Conservation (phyloP, 1,140 invertebrate genomes). For the Akabosia matsudoensis region DNA sequence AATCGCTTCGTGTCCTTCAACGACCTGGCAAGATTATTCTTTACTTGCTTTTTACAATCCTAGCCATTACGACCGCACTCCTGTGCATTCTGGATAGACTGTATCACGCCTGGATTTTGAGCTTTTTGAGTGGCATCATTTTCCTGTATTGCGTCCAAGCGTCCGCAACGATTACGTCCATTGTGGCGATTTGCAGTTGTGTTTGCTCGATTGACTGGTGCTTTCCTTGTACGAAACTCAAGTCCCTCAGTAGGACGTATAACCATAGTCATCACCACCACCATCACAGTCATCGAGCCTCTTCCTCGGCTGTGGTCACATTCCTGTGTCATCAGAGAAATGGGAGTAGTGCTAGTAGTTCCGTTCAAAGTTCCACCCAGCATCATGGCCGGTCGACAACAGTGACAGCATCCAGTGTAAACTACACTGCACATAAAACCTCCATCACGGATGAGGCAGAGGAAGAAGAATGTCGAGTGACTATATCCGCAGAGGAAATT, state of each 20-base stretch:
- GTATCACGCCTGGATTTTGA: conserved; percentile 18
- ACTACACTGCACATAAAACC: conserved; percentile 9
- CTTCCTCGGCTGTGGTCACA: neutral
- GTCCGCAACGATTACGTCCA: conserved; percentile 1
- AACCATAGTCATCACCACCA: neutral
- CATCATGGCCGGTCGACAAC: neutral
- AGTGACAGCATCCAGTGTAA: conserved; percentile 8
- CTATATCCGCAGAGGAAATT: neutral
- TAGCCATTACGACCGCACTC: conserved; percentile 17
- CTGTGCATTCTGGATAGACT: conserved; percentile 16
- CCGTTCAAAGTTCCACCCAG: neutral
- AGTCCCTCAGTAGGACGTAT: neutral
- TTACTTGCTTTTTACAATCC: conserved; percentile 17
- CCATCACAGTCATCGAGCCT: neutral
- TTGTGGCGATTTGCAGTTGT: conserved; percentile 20
- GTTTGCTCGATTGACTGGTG: conserved; percentile 21
- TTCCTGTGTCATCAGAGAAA: neutral
- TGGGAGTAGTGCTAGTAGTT: neutral
- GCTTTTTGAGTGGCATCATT: conserved; percentile 21
- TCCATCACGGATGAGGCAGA: conserved; percentile 1
- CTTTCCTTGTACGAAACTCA: neutral
- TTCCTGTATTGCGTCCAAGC: conserved; percentile 24
- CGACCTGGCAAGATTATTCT: conserved; percentile 18
- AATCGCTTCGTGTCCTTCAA: conserved; percentile 11
- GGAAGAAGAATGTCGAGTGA: neutral